These are phyloP conservation scores for Ursus arctos DNA, from an alignment of 2,113 vertebrate species.

Conservation along the genomic window DNA sequence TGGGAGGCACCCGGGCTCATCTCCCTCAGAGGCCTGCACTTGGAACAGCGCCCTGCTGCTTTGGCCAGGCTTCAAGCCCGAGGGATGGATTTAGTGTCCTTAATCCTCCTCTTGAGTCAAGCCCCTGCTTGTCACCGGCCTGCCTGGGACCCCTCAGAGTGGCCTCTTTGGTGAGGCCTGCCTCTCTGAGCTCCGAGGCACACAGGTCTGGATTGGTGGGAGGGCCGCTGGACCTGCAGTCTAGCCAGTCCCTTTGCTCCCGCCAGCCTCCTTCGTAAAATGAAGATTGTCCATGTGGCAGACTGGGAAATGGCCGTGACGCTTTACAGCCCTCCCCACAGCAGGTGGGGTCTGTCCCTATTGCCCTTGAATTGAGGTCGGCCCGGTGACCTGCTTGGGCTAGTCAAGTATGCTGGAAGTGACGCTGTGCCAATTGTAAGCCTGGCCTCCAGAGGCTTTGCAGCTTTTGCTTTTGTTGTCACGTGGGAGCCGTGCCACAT, in stretches of 20 bases:
- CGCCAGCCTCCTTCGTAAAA: not conserved
- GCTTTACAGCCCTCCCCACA: not conserved
- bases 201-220: not conserved
- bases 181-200: not conserved
- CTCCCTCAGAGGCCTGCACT: not conserved
- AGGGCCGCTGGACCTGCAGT: no score
- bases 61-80: not conserved
- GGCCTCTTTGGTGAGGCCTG: not conserved
- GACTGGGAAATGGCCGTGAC: not conserved
- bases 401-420: not conserved
- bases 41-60: not conserved
- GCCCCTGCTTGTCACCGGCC: slow-evolving; percentile 10
- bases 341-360: not conserved
- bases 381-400: not conserved
- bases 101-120: slow-evolving; percentile 60
- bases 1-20: accelerated
- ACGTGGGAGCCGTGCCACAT: not conserved
- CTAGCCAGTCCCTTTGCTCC: not conserved
- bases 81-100: slow-evolving; percentile 46
- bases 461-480: not conserved
- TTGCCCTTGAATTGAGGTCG: not conserved
- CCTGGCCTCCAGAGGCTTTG: not conserved
- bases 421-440: not conserved
- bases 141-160: not conserved
- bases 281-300: not conserved